phyloP scores from a whole-genome alignment of 2,113 vertebrate genomes.

The Amia ocellicauda region DNA sequence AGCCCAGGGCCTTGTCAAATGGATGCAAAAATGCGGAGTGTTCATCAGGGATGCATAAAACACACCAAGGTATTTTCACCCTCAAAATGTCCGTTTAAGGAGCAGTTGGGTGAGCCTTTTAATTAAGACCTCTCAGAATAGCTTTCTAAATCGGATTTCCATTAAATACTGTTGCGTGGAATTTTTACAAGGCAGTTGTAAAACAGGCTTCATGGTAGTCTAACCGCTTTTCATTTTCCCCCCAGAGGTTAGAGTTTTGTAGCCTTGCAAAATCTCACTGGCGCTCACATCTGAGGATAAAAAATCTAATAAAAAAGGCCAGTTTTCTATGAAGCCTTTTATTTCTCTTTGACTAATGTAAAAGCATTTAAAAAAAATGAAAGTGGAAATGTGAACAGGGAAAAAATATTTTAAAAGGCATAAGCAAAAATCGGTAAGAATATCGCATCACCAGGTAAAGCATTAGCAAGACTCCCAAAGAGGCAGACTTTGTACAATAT shows the following conservation, averaged over 20 bases:
- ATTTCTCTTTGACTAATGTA: too few relatives aligned
- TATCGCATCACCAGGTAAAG: too few relatives aligned
- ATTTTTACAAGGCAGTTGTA: constrained; percentile 47
- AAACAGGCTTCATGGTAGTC: constrained; percentile 31
- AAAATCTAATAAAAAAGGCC: neutral
- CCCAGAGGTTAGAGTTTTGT: constrained; percentile 19
- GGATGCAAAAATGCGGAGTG: neutral
- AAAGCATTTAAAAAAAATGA: neutral
- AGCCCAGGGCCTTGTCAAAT: constrained; percentile 24
- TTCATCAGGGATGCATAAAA: neutral
- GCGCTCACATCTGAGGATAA: neutral
- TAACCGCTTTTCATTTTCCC: too few relatives aligned
- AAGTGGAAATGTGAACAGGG: neutral
- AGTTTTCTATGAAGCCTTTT: too few relatives aligned
- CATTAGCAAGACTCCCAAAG: too few relatives aligned
- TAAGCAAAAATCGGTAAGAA: too few relatives aligned
- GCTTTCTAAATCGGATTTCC: constrained; percentile 55
- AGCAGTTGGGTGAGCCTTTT: constrained; percentile 26
- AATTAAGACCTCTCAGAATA: constrained; percentile 56
- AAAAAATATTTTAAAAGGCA: too few relatives aligned
- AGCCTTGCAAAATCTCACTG: constrained; percentile 18
- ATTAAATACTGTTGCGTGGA: constrained; percentile 54
- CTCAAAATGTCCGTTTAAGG: constrained; percentile 24
- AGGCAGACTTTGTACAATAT: too few relatives aligned
- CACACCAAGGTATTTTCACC: constrained; percentile 1